Percentiles rank a stretch among this genome's conserved stretches.
phyloP scores from a whole-genome alignment of 2,797 vertebrate species.

The Pipistrellus pygmaeus region DNA sequence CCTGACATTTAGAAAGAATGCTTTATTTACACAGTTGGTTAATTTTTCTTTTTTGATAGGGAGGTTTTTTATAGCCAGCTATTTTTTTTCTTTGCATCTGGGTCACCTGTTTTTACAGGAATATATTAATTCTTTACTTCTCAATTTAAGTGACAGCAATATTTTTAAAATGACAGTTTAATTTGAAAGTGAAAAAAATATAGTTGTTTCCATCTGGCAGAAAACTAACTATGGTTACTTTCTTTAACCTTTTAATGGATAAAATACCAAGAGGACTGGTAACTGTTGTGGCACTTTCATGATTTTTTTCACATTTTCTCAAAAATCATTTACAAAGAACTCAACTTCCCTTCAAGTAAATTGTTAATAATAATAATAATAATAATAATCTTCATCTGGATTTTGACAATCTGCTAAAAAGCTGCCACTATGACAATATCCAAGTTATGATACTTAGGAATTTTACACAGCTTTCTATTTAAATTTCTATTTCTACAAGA shows the following conservation, averaged over 20 bases:
- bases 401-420: constrained; percentile 36
- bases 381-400: background rate
- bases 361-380: background rate
- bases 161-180: constrained; percentile 61
- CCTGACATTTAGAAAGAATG: constrained; percentile 44
- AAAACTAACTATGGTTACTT: background rate
- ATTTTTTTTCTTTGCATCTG: constrained; percentile 23
- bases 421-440: constrained; percentile 48
- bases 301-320: background rate
- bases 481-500: constrained; percentile 75
- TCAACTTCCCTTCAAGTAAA: background rate
- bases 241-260: constrained; percentile 16
- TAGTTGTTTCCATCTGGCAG: background rate
- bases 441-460: constrained; percentile 60
- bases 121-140: constrained; percentile 48
- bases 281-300: background rate
- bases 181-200: constrained; percentile 43
- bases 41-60: background rate
- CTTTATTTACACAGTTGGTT: constrained; percentile 69
- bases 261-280: background rate
- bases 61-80: background rate
- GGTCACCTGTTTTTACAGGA: constrained; percentile 21
- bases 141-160: background rate
- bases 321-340: background rate
- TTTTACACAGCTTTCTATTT: constrained; percentile 63